Base-by-base conservation (phyloP, 35 echinoderm and acorn worm genomes). In the Patiria miniata region DNA sequence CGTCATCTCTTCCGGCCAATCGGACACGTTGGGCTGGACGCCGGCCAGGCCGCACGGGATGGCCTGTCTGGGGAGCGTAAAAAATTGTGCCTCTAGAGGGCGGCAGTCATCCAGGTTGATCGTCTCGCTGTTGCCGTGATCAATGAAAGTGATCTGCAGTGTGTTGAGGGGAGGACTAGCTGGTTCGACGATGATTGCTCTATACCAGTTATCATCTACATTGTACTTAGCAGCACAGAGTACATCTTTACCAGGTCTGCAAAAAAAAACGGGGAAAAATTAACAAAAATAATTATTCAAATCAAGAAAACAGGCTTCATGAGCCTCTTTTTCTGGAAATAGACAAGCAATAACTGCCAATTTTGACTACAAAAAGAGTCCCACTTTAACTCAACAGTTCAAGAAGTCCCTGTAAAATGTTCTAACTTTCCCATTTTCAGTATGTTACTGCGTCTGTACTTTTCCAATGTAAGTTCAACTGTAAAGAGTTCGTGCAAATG, bases 141-240 rank as follows among this genome's bases (percentile, higher is more conserved):
- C 65, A 1, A 73, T 73, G 65, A 73, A 73, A 23, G 7, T 30
- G 26, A 73, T 34, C 2, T 4, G 34, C 26, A 36, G 26, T 34
- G 14, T 34, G 7, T 30, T 34, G 34, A 23, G 15, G 21, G 2
- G 21, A 1, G 65, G 65, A 28, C 7, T 23, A 32, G 23, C 14
- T 30, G 21, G 2, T 26, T 32, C 29, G 26, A 7, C 65, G 4
- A 4, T 47, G 42, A 47, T 12, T 1, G 65, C 65, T 16, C 65
- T 18, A 9, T 73, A 73, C 65, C 65, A 73, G 9, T 34, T 10
- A 34, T 30, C 34, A 34, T 73, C 65, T 1, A 32, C 1, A 10
- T 23, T 73, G 65, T 32, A 73, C 29, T 34, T 73, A 30, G 65
- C 65, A 36, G 65, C 65, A 30, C 65, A 73, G 65, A 73, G 65